Evolutionary conservation across 2,797 vertebrate genomes (phyloP), one percentile per base, ranked within the genome.

Genomic region (Paramormyrops hopkinsi): DNA sequence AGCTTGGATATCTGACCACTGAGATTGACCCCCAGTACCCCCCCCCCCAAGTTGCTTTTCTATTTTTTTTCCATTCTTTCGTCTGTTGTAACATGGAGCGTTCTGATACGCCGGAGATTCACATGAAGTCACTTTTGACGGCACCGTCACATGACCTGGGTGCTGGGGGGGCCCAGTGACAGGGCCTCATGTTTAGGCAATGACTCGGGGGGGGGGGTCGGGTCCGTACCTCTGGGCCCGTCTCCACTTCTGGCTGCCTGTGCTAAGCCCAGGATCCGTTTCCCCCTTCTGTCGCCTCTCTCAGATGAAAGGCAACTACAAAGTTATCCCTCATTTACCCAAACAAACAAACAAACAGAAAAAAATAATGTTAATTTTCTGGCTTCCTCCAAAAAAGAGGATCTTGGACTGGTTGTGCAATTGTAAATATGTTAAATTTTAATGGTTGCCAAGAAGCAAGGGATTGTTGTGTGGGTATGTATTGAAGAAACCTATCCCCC

Each of bases 181-280:
- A 93, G 91, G 22, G 94, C 95, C 96, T 96, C 91, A 93, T 96
- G 96, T 96, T 97, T 95, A 94, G 94, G 94, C 95, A 93, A 89
- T 91, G 93, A 96, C 97, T 94, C 94, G 19, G 73, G 96, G 96
- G 96, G 94, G 85, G 3, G 29, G 1, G 89, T 65, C 29, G 93
- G 88, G 41, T 50, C 85, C 11, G 89, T 94, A 95, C 96, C 95
- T 95, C 92, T 92, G 95, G 93, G 94, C 94, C 95, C 94, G 92
- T 91, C 92, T 90, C 93, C 90, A 92, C 94, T 94, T 94, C 92
- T 91, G 93, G 93, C 89, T 92, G 92, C 92, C 91, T 95, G 96
- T 95, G 19, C 95, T 96, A 96, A 93, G 93, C 89, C 91, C 95
- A 94, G 93, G 91, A 92, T 92, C 92, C 91, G 91, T 89, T 91